Base-by-base conservation (phyloP, 2,797 vertebrate genomes). In the Notolabrus celidotus region DNA sequence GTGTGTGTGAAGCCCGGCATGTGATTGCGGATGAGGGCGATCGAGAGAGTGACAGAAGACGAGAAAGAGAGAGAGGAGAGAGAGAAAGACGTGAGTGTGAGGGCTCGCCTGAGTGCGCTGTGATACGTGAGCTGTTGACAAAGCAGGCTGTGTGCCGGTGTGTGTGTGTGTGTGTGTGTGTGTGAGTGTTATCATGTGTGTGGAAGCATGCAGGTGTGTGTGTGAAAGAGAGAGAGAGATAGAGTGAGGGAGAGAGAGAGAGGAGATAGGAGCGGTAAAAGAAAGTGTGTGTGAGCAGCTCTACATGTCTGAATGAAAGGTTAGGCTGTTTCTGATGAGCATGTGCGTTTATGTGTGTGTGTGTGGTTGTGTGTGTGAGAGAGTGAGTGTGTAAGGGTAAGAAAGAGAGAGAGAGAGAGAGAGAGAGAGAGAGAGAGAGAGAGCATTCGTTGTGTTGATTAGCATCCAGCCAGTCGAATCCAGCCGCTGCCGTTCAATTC, bases 91-190 rank as follows among this genome's bases (percentile, higher is more conserved):
- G 81, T 64, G 67, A 55, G 51, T 38, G 68, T 17, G 54, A 7
- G 60, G 54, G 62, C 54, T 50, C 7, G 77, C 47, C 63, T 61
- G 72, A 72, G 84, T 67, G 79, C 62, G 25, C 47, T 33, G 55
- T 5, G 50, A 66, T 90, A 91, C 86, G 89, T 92, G 88, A 82
- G 79, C 82, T 78, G 83, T 84, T 84, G 74, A 86, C 76, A 82
- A 85, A 86, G 69, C 74, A 79, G 73, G 59, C 53, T 65, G 62
- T 64, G 74, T 73, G 71, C 10, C 2, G 12, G 51, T 67, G 38
- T 60, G 63, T 16, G 25, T 41, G 67, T 57, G 66, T 64, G 52
- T 41, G 67, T 46, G 47, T 36, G 55, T 17, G 19, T 25, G 27
- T 31, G 51, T n/a, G 72, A 20, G 36, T 34, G 58, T 25, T 54